Percentiles rank a stretch among this genome's conserved stretches.
These are phyloP conservation scores for Steinernema scapterisci DNA, from an alignment of 2,888 invertebrate genomes.

Conservation along the genomic window DNA sequence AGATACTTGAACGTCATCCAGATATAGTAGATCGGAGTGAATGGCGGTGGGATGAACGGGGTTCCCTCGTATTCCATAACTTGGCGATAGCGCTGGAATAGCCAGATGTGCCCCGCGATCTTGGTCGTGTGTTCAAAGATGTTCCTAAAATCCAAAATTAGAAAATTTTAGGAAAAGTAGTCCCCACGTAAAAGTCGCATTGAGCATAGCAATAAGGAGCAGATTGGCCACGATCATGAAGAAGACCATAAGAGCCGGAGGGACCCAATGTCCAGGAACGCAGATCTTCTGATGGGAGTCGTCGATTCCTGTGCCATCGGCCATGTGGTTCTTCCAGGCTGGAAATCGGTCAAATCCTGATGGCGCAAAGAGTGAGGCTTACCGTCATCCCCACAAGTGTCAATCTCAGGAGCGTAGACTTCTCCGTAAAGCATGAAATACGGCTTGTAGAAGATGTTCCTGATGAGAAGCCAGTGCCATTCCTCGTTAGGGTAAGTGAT, in stretches of 20 bases:
- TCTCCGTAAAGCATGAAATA: constrained; percentile 99
- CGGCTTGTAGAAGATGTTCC: constrained; percentile 91
- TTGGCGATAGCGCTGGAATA: constrained; percentile 91
- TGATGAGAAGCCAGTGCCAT: constrained; percentile 84
- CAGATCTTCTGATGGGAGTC: constrained; percentile 42
- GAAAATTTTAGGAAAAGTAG: not conserved
- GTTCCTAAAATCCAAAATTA: constrained; percentile 76
- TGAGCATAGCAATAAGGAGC: constrained; percentile 90
- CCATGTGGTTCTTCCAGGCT: constrained; percentile 63
- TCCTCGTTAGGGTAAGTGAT: constrained; percentile 87
- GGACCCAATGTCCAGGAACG: constrained; percentile 77
- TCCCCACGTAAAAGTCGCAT: constrained; percentile 77
- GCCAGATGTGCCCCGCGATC: constrained; percentile 96
- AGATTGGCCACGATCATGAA: constrained; percentile 96
- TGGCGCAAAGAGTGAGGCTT: no score
- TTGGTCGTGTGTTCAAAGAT: constrained; percentile 81
- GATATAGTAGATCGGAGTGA: constrained; percentile 59
- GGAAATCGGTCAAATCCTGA: no score
- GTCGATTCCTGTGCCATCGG: constrained; percentile 46
- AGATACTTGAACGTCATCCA: constrained; percentile 54
- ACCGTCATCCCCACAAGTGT: constrained; percentile 70
- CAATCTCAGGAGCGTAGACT: constrained; percentile 91
- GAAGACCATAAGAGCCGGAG: constrained; percentile 88
- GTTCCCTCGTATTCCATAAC: constrained; percentile 98
- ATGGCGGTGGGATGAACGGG: constrained; percentile 86